These are phyloP conservation scores for Cyclophora albipunctata DNA, from an alignment of 2,888 invertebrate genomes.

Conservation along the genomic window DNA sequence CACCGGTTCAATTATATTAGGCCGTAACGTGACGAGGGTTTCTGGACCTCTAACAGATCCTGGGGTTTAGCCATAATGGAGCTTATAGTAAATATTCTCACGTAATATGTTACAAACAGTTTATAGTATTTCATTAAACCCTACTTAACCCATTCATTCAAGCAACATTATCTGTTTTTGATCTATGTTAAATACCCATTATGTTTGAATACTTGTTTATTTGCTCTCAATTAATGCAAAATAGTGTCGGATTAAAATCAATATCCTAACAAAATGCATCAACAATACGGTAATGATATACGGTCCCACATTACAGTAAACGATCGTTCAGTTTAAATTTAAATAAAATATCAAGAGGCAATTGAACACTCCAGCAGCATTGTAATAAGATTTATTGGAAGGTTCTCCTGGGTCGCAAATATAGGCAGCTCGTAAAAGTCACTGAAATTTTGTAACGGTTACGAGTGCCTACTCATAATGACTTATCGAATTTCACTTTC, in stretches of 20 bases:
- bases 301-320: constrained; percentile 2
- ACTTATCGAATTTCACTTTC: constrained; percentile 12
- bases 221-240: no score
- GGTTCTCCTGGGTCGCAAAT: constrained; percentile 17
- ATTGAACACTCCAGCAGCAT: constrained; percentile 16
- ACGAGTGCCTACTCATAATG: constrained; percentile 14
- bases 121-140: not conserved
- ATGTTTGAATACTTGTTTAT: no score
- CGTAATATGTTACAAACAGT: constrained; percentile 5
- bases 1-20: constrained; percentile 21
- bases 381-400: constrained; percentile 21
- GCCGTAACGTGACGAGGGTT: constrained; percentile 20
- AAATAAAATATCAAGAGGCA: constrained; percentile 13
- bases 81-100: constrained; percentile 9
- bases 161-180: no score
- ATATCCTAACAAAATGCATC: not conserved
- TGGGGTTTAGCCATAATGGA: constrained; percentile 18
- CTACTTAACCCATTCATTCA: not conserved
- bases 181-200: no score
- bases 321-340: constrained; percentile 12
- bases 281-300: not conserved
- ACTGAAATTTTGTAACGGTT: constrained; percentile 18
- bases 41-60: constrained; percentile 18
- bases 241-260: no score
- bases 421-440: constrained; percentile 17